Evolutionary conservation across 2,797 vertebrate genomes (phyloP), one percentile per base, ranked within the genome.

Genomic region (Halcyon smyrnensis): DNA sequence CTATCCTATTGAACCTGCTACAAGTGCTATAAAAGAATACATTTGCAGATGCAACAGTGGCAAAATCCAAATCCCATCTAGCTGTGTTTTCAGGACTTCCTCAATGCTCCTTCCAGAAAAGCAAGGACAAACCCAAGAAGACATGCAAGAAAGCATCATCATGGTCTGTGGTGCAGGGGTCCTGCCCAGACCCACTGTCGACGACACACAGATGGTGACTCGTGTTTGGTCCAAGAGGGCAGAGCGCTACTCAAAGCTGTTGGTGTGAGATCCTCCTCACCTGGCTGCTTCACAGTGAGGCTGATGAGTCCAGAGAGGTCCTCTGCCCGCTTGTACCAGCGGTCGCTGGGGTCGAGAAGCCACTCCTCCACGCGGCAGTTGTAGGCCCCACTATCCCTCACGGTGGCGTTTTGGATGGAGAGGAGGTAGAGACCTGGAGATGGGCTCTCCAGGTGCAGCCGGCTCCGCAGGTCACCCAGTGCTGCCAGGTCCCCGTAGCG

Each of bases 341-440:
- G 45, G 4, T 98, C 97, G 0, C 96, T 60, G 54, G 98, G 98
- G 92, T 98, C 97, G 1, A 97, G 97, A 27, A 98, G 96, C 98
- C 98, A 98, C 84, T 98, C 98, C 87, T 98, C 98, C 87, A 98
- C 98, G 0, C 90, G 97, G 96, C 98, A 98, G 95, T 97, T 75
- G 6, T 98, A 98, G 46, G 97, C 92, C 1, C 99, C 99, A 0
- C 99, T 99, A 94, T 99, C 99, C 81, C 98, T 98, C 95, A 98
- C 98, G 0, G 99, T 99, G 3, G 98, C 98, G 0, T 98, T 98
- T 96, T 99, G 99, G 88, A 99, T 98, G 14, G 98, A 99, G 87
- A 99, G 98, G 37, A 98, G 95, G 95, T 96, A 98, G 51, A 97
- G 96, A 0, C 98, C 98, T 0, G 84, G 82, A 13, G 98, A 95